A percentile compares a stretch with the other conserved stretches of the same genome.
phyloP scores from a whole-genome alignment of 1,140 invertebrate genomes.

The Pomacea maculata region DNA sequence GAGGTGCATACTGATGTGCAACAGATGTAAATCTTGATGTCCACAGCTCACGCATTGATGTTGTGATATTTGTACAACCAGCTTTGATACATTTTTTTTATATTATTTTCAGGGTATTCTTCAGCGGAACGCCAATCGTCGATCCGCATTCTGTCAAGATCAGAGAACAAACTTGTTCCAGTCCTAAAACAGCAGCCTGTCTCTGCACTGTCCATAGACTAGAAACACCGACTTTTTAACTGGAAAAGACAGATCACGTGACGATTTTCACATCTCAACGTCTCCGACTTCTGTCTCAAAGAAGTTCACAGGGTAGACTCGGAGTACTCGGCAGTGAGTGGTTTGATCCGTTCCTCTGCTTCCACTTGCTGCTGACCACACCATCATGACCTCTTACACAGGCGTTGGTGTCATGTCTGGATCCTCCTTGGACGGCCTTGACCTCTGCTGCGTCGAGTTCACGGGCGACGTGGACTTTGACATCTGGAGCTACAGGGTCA shows the following conservation, averaged over 20 bases:
- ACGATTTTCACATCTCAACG: background rate
- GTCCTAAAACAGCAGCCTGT: no score
- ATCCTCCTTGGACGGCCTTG: slow-evolving; percentile 59
- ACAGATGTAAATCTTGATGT: no score
- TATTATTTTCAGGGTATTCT: no score
- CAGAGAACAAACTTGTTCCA: no score
- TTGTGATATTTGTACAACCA: no score
- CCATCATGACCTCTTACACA: slow-evolving; percentile 48
- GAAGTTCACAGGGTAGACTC: background rate
- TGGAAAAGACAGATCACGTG: background rate
- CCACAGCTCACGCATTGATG: no score
- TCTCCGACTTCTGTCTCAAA: background rate
- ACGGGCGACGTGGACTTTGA: slow-evolving; percentile 50
- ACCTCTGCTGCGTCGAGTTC: slow-evolving; percentile 57
- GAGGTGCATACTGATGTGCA: no score
- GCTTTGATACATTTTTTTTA: no score
- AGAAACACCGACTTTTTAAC: no score
- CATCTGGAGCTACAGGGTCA: slow-evolving; percentile 54
- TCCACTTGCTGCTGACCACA: background rate
- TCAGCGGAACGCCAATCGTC: no score
- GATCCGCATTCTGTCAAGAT: no score
- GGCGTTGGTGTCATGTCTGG: slow-evolving; percentile 61
- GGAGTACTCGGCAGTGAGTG: background rate
- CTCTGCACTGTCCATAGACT: no score
- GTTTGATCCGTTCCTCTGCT: background rate